Base-by-base conservation (phyloP, 2,888 invertebrate genomes). In the Harmothoe impar region DNA sequence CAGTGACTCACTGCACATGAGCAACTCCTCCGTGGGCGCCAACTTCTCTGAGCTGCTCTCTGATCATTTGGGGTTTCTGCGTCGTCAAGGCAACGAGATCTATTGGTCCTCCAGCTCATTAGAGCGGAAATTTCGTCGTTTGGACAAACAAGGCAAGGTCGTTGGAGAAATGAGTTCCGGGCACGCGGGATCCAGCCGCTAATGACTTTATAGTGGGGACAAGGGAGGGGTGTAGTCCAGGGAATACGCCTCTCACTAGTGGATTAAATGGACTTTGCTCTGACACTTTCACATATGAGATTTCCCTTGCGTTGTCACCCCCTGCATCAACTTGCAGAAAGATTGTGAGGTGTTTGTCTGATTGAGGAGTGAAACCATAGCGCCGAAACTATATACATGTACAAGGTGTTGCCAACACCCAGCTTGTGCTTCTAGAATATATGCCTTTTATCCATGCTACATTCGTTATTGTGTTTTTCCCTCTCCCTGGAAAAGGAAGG, bases 121-220 rank as follows among this genome's bases (percentile, higher is more conserved):
- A 81, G 81, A 81, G 81, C n/a, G 33, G 81, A 81, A 33, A 81
- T 81, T 81, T 33, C 81, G 81, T 81, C 81, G 81, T 81, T 81
- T 43, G 81, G 35, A 81, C 81, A 81, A 81, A 81, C 35, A 81
- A 35, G 43, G 3, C 33, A 7, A 43, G 33, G 81, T 81, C 81
- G 43, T 43, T 35, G 12, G 81, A 81, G 81, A n/a, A 81, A 81
- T 81, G 81, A 43, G 81, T 81, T 81, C 81, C 81, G 81, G 72
- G 81, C 81, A 23, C 81, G 23, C 35, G 81, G 81, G 81, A 43
- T 35, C 81, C 7, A n/a, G 35, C 5, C 81, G 23, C n/a, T 81
- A 81, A 81, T 81, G 81, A 43, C 35, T 81, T 81, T 43, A 81
- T 81, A 81, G 81, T 81, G 81, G 81, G 81, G 81, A 43, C 35